Evolutionary conservation across 2,113 vertebrate species (phyloP).

Genomic region (Aleadryas rufinucha): DNA sequence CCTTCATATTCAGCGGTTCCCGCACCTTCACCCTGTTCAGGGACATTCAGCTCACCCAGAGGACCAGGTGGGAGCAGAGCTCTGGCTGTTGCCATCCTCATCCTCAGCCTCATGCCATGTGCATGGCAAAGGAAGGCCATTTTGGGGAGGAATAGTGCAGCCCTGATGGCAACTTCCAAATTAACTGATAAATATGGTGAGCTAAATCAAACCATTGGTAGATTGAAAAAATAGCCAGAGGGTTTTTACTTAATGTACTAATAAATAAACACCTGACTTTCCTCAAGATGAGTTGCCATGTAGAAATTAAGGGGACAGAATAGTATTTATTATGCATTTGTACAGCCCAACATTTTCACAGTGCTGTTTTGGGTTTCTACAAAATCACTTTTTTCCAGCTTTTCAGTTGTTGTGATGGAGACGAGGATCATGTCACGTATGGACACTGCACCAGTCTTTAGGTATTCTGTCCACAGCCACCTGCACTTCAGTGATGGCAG

Average conservation of each 20-base stretch:
- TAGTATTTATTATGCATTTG: neutral
- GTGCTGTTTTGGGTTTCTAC: neutral
- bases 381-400: neutral
- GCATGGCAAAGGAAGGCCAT: neutral
- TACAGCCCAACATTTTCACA: neutral
- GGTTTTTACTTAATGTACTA: neutral
- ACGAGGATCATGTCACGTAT: fast-evolving
- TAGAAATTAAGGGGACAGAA: neutral
- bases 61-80: slow-evolving; percentile 76
- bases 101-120: neutral
- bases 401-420: neutral
- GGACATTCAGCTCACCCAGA: slow-evolving; percentile 84
- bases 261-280: neutral
- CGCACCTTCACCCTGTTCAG: slow-evolving; percentile 83
- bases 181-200: neutral
- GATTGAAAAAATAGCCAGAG: neutral
- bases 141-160: neutral
- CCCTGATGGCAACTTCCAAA: neutral
- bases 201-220: neutral
- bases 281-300: neutral
- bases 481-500: neutral
- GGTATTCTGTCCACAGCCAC: neutral
- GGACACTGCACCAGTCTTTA: neutral
- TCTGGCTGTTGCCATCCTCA: neutral
- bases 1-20: slow-evolving; percentile 77